Evolutionary conservation across 2,113 vertebrate species (phyloP), one percentile per base, ranked within the genome.

Genomic region (Sturnira hondurensis): DNA sequence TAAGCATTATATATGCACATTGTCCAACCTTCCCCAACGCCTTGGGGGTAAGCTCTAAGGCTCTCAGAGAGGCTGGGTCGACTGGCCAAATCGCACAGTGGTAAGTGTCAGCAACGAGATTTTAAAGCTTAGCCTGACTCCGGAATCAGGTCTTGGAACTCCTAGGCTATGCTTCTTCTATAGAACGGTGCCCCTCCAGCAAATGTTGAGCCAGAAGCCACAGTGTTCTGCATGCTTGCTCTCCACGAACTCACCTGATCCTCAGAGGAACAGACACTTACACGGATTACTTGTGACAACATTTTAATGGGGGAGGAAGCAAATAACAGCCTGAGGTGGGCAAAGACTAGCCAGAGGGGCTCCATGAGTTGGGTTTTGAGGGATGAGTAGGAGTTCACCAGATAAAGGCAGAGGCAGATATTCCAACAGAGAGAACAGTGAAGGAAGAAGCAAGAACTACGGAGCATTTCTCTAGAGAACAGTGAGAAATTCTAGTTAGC

Each of bases 391-490:
- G 28, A 20, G 4, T 77, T 70, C 6, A 9, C 7, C 16, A n/a
- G 20, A 74, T 36, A 36, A 74, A 28, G 31, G 8, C 33, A 54
- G 54, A 54, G 45, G 19, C 36, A 56, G 38, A 56, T 1, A 26
- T 67, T 56, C 45, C 5, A 24, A 20, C 16, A 56, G 85, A 33
- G 54, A 36, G 82, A 28, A 65, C 14, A 63, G 22, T 5, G 14
- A 43, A 22, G 10, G 4, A 5, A 0, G 33, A 68, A 52, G 22
- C 7, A 12, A 17, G 19, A 58, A 47, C 19, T 36, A 31, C 0
- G 5, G 31, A n/a, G 38, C 0, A 3, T 0, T 0, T 31, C 31
- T 11, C 36, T 43, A 33, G 54, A 36, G 77, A 28, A 65, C 14
- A 63, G 22, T 13, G 17, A 38, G 52, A 38, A 41, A 24, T 15